A percentile compares a stretch with the other conserved stretches of the same genome.
These are phyloP conservation scores for Nothobranchius furzeri DNA, from an alignment of 2,113 vertebrate genomes.

Conservation along the genomic window DNA sequence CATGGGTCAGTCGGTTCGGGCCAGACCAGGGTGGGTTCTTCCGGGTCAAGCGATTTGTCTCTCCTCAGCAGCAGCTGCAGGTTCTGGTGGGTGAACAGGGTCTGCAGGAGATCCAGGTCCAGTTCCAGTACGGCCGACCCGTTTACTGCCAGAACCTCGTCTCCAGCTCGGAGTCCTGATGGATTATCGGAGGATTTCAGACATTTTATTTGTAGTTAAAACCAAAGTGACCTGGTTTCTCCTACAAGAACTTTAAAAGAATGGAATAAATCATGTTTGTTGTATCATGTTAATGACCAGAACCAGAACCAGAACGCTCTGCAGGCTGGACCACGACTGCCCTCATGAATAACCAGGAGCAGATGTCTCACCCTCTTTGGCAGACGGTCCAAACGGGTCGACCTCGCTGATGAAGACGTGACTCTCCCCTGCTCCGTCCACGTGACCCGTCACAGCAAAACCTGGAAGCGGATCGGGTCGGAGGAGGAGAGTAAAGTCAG, in stretches of 20 bases:
- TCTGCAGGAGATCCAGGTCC: constrained; percentile 86
- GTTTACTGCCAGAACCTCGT: constrained; percentile 87
- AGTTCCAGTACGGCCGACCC: constrained; percentile 81
- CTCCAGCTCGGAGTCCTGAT: constrained; percentile 88
- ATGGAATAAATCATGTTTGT: too few relatives aligned
- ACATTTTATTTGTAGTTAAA: too few relatives aligned
- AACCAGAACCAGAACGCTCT: too few relatives aligned
- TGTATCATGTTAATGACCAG: too few relatives aligned
- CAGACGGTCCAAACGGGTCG: constrained; percentile 81
- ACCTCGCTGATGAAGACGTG: constrained; percentile 88
- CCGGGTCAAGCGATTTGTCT: constrained; percentile 65
- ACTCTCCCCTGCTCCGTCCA: constrained; percentile 81
- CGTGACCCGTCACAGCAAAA: constrained; percentile 89
- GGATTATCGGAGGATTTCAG: not conserved
- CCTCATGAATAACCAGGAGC: too few relatives aligned
- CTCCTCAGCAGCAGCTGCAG: constrained; percentile 81
- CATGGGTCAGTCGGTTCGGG: constrained; percentile 56
- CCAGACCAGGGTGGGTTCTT: constrained; percentile 62
- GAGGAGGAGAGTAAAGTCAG: too few relatives aligned
- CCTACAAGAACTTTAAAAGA: too few relatives aligned
- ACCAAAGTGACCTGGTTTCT: too few relatives aligned
- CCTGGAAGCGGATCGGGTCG: constrained; percentile 65
- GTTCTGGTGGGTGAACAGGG: constrained; percentile 83
- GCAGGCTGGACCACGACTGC: too few relatives aligned
- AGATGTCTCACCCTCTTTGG: constrained; percentile 78